Evolutionary conservation across 2,113 vertebrate genomes (phyloP).

Genomic region (Microcebus tavaratra): DNA sequence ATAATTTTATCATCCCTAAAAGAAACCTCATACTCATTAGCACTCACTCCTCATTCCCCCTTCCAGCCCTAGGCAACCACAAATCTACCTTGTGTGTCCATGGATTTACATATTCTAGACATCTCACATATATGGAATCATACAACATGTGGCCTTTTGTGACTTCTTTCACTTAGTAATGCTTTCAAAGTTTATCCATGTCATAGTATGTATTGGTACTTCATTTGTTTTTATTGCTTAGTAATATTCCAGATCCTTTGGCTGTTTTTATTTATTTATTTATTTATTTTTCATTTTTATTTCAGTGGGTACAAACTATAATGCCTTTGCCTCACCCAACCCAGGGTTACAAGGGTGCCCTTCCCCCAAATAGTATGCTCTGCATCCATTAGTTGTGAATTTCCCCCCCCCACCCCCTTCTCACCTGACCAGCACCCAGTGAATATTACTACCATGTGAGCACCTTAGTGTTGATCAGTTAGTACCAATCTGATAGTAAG

Average conservation of each 20-base stretch:
- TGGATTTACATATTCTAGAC: not conserved
- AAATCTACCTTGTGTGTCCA: not conserved
- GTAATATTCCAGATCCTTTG: not conserved
- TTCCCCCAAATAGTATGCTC: too few species aligned
- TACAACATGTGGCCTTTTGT: not conserved
- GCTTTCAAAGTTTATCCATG: not conserved
- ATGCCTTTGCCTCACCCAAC: too few species aligned
- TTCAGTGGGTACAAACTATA: too few species aligned
- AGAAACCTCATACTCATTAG: not conserved
- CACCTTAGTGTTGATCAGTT: too few species aligned
- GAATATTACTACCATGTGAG: too few species aligned
- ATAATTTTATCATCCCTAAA: not conserved
- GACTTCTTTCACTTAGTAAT: not conserved
- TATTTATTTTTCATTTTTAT: too few species aligned
- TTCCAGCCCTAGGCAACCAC: not conserved
- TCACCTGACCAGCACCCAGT: too few species aligned
- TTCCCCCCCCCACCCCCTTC: too few species aligned
- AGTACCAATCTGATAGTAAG: too few species aligned
- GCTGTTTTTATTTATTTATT: not conserved
- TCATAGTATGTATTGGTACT: not conserved
- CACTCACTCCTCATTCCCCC: not conserved
- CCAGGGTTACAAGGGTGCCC: too few species aligned
- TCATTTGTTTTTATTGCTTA: slow-evolving; percentile 19
- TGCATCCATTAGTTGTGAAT: too few species aligned
- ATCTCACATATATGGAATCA: not conserved